Conservation (phyloP, 92 coral and sea anemone species). For the Phenganax subtilis region DNA sequence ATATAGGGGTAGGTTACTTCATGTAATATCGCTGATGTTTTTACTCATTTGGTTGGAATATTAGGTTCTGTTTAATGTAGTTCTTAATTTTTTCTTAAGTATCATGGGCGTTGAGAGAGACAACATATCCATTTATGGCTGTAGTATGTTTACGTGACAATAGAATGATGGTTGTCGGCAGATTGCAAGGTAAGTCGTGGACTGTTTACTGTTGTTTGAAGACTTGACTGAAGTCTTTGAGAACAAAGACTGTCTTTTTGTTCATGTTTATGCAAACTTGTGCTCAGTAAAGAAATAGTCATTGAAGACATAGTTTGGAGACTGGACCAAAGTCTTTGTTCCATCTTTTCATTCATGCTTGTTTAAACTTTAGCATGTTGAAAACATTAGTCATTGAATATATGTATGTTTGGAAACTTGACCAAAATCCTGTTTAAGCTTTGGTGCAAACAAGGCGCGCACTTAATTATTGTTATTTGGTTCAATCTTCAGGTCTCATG, state of each 20-base stretch:
- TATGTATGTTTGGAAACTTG: too few relatives aligned
- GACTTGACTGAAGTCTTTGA: neutral
- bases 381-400: too few relatives aligned
- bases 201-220: neutral
- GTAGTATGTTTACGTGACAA: slow-evolving; percentile 80
- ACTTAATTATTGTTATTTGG: neutral
- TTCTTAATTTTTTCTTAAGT: slow-evolving; percentile 15
- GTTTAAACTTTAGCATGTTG: too few relatives aligned
- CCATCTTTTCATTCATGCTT: too few relatives aligned
- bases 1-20: slow-evolving; percentile 59
- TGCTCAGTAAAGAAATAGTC: too few relatives aligned
- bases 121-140: slow-evolving; percentile 90
- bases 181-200: slow-evolving; percentile 75
- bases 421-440: too few relatives aligned
- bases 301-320: too few relatives aligned
- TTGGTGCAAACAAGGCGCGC: neutral
- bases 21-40: neutral
- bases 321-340: too few relatives aligned
- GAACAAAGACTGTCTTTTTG: neutral
- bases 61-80: neutral
- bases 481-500: slow-evolving; percentile 58
- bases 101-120: slow-evolving; percentile 79
- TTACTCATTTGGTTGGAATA: neutral
- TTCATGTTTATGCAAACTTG: too few relatives aligned
- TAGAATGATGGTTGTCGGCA: slow-evolving; percentile 85